Evolutionary conservation across 2,888 invertebrate genomes (phyloP).

Genomic region (Acrobeloides nanus): DNA sequence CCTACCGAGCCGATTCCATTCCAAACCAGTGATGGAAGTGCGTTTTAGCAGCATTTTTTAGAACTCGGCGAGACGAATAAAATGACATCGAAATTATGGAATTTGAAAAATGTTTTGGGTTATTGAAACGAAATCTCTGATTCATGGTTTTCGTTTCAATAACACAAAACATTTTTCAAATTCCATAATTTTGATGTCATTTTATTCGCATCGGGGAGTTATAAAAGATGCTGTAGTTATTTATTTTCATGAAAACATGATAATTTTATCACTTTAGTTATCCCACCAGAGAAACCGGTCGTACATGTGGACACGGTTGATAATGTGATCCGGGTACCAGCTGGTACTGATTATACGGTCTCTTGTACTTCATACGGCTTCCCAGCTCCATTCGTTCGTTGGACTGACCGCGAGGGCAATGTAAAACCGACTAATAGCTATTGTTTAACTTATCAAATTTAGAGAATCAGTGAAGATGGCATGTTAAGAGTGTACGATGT

Average conservation of each 20-base stretch:
- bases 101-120: no score
- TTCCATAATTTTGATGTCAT: no score
- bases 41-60: not conserved
- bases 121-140: no score
- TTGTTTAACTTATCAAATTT: conserved; percentile 6
- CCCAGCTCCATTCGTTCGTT: conserved; percentile 44
- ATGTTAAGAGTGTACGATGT: conserved; percentile 41
- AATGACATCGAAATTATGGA: no score
- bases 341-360: conserved; percentile 39
- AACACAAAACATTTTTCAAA: no score
- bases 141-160: no score
- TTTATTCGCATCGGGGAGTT: no score
- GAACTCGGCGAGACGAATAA: conserved; percentile 1
- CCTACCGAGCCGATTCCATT: conserved; percentile 36
- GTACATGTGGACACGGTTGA: conserved; percentile 45
- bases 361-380: conserved; percentile 43
- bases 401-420: conserved; percentile 49
- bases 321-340: conserved; percentile 44
- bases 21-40: conserved; percentile 45
- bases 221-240: no score
- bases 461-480: conserved; percentile 40
- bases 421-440: conserved; percentile 21
- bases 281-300: conserved; percentile 42
- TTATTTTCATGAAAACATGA: conserved; percentile 6
- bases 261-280: conserved; percentile 23